A percentile compares a stretch with the other conserved stretches of the same genome.
These are phyloP conservation scores for Cladorhizidae sp. DNA, from an alignment of 37 sponge, comb jelly and placozoan species.

Conservation along the genomic window DNA sequence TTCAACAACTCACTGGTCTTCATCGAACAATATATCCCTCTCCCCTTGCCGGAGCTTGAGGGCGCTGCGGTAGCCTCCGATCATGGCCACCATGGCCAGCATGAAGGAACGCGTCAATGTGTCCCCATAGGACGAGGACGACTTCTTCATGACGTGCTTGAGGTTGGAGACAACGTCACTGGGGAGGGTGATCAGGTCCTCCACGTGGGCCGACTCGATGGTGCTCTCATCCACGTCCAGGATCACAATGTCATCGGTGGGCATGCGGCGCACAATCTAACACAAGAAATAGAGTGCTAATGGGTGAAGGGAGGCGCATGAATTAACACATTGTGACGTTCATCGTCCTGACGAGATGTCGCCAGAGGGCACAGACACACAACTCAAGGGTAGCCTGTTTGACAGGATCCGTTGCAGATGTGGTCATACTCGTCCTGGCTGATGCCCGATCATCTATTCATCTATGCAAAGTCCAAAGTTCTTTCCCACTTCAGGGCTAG, in stretches of 20 bases:
- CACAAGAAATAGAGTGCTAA: too few relatives aligned
- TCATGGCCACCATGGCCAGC: conserved; percentile 62
- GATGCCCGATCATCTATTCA: too few relatives aligned
- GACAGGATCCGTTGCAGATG: too few relatives aligned
- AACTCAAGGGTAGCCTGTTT: too few relatives aligned
- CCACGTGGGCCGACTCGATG: conserved; percentile 51
- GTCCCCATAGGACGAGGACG: conserved; percentile 67
- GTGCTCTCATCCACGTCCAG: conserved; percentile 76
- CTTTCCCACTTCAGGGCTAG: too few relatives aligned
- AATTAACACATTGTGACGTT: too few relatives aligned
- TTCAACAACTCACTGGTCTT: conserved; percentile 63
- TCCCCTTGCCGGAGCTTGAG: conserved; percentile 66
- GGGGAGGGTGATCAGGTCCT: conserved; percentile 45
- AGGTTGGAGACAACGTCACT: conserved; percentile 35
- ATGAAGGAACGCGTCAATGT: conserved; percentile 69
- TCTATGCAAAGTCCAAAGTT: too few relatives aligned
- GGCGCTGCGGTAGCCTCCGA: conserved; percentile 76
- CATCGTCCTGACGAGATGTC: too few relatives aligned
- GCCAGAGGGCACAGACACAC: too few relatives aligned
- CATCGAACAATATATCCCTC: conserved; percentile 68
- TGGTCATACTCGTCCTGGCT: too few relatives aligned
- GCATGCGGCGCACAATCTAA: conserved; percentile 37
- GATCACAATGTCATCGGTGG: conserved; percentile 79
- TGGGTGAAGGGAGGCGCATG: too few relatives aligned
- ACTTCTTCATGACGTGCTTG: conserved; percentile 82